Conservation (phyloP, 2,113 vertebrate species). For the Psilopsiagon aymara region DNA sequence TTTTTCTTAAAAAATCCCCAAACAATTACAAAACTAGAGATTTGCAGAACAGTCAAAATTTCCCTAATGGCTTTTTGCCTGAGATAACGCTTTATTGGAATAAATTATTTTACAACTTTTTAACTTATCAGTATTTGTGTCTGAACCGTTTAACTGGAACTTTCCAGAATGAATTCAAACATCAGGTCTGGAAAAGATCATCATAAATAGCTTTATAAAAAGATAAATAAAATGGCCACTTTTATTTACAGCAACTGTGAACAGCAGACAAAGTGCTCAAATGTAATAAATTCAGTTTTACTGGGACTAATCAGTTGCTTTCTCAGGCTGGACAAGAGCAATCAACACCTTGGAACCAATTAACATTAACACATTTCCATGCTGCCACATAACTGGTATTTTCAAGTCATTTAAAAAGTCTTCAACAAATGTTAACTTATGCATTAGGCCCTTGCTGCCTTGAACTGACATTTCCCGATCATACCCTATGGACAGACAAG, state of each 20-base stretch:
- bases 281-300: neutral
- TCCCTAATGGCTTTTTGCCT: neutral
- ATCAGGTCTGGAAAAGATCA: neutral
- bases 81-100: neutral
- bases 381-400: neutral
- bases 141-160: neutral
- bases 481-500: neutral
- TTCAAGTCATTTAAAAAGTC: neutral
- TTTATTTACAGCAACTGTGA: neutral
- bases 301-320: neutral
- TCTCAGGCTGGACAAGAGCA: neutral
- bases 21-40: neutral
- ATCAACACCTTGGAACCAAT: slow-evolving; percentile 22
- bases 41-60: neutral
- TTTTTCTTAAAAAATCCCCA: neutral
- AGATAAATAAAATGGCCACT: neutral
- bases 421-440: slow-evolving; percentile 27
- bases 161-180: neutral
- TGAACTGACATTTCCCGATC: neutral
- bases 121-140: neutral
- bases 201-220: neutral
- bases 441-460: neutral
- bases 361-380: neutral
- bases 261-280: neutral
- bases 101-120: neutral